Base-by-base conservation (phyloP, 2,888 invertebrate genomes). In the Chromoteleia sp. region DNA sequence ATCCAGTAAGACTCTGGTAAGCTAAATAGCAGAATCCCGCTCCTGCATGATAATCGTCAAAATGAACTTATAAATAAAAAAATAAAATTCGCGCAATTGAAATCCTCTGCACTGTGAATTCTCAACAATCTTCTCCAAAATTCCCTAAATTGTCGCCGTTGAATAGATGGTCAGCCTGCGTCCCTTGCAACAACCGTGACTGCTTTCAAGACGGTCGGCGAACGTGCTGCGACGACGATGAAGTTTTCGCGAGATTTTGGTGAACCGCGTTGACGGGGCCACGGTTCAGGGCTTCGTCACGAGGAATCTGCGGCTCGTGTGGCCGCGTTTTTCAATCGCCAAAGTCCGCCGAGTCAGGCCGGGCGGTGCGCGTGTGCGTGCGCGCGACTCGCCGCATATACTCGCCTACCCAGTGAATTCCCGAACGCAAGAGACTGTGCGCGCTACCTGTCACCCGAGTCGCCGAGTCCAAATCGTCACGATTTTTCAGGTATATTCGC, bases 121-220 rank as follows among this genome's bases (percentile, higher is more conserved):
- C n/a, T n/a, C n/a, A n/a, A n/a, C n/a, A n/a, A n/a, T n/a, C n/a
- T n/a, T n/a, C n/a, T n/a, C n/a, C n/a, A n/a, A n/a, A n/a, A n/a
- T n/a, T n/a, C n/a, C n/a, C n/a, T n/a, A n/a, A n/a, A n/a, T n/a
- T n/a, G n/a, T n/a, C n/a, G n/a, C n/a, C n/a, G n/a, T n/a, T n/a
- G n/a, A n/a, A n/a, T n/a, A n/a, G n/a, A n/a, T n/a, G n/a, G n/a
- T n/a, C n/a, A 25, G 39, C 41, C 41, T 45, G 70, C 17, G 33
- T 70, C 48, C 6, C 39, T 12, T 48, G 43, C 12, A 33, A 48
- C 39, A 17, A 8, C 5, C 12, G 29, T 15, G 10, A 12, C 21
- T 33, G 14, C 56, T 12, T 88, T 86, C 86, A 87, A 85, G 84
- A 88, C 87, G 89, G 88, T 89, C 88, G 90, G 89, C 87, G 87